phyloP scores from a whole-genome alignment of 2,888 invertebrate species.

The Dolichopus griseipennis region DNA sequence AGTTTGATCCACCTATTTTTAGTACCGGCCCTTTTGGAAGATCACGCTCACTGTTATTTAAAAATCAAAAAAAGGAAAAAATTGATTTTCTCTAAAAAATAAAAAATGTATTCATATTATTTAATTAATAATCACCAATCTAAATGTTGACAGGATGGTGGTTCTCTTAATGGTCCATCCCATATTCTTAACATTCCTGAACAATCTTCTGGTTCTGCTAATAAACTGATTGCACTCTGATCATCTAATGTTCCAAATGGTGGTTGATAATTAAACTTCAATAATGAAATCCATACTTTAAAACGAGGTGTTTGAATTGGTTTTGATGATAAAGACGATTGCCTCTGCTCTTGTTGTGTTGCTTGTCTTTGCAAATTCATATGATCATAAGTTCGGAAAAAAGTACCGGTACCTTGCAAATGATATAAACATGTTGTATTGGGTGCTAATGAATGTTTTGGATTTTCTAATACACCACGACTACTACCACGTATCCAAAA shows the following conservation, averaged over 20 bases:
- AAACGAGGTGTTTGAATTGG: slow-evolving; percentile 56
- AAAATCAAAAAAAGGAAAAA: background rate
- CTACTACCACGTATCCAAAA: slow-evolving; percentile 77
- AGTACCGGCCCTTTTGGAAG: slow-evolving; percentile 29
- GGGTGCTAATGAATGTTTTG: slow-evolving; percentile 74
- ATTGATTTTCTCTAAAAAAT: background rate
- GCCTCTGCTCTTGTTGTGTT: slow-evolving; percentile 27
- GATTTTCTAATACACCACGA: slow-evolving; percentile 72
- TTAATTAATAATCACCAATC: slow-evolving; percentile 56
- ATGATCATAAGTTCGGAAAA: slow-evolving; percentile 49
- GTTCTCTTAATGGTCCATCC: slow-evolving; percentile 73
- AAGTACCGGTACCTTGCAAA: slow-evolving; percentile 54
- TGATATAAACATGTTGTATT: slow-evolving; percentile 86
- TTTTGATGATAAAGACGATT: slow-evolving; percentile 21
- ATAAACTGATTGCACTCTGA: slow-evolving; percentile 38
- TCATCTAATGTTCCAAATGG: slow-evolving; percentile 47
- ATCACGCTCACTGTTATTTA: slow-evolving; percentile 39
- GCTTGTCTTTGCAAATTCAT: slow-evolving; percentile 50
- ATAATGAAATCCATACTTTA: slow-evolving; percentile 75
- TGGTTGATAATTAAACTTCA: slow-evolving; percentile 74
- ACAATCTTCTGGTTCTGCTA: slow-evolving; percentile 61
- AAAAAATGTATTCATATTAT: background rate
- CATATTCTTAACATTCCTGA: slow-evolving; percentile 76
- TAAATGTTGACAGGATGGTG: slow-evolving; percentile 69
- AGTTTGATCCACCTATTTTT: slow-evolving; percentile 54